phyloP scores from a whole-genome alignment of 2,113 vertebrate species.

The Grantiella picta region DNA sequence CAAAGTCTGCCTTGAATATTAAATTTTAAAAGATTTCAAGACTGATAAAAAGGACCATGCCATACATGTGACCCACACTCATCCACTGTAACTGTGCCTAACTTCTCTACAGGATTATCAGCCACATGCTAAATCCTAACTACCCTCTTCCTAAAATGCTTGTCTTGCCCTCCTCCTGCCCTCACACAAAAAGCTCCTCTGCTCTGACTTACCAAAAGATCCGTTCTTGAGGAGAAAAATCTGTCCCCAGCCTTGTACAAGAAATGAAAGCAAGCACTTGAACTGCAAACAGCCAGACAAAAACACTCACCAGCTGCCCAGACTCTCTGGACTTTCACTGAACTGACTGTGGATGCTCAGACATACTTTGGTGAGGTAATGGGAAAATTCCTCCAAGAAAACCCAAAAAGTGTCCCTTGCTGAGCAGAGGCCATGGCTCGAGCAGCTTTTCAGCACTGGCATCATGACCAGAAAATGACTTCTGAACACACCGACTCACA shows the following conservation, averaged over 20 bases:
- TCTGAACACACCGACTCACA: not conserved
- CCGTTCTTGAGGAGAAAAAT: not conserved
- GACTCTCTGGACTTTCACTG: not conserved
- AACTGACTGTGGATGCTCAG: not conserved
- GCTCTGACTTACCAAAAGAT: not conserved
- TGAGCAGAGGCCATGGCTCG: fast-evolving
- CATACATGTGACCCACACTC: fast-evolving
- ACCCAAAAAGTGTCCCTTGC: not conserved
- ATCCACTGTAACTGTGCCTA: not conserved
- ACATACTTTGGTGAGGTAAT: not conserved
- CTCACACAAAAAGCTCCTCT: not conserved
- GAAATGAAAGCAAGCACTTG: not conserved
- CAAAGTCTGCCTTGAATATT: not conserved
- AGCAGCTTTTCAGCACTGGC: not conserved
- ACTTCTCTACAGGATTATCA: not conserved
- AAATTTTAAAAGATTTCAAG: not conserved
- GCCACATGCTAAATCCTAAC: not conserved
- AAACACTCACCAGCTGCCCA: not conserved
- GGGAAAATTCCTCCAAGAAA: not conserved
- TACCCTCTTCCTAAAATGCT: not conserved
- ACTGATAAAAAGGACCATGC: not conserved
- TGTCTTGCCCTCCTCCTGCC: not conserved
- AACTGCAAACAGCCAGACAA: not conserved
- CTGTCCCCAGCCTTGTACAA: not conserved
- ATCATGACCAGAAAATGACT: not conserved